Conservation (phyloP, 2,888 invertebrate genomes). For the Apamea anceps region DNA sequence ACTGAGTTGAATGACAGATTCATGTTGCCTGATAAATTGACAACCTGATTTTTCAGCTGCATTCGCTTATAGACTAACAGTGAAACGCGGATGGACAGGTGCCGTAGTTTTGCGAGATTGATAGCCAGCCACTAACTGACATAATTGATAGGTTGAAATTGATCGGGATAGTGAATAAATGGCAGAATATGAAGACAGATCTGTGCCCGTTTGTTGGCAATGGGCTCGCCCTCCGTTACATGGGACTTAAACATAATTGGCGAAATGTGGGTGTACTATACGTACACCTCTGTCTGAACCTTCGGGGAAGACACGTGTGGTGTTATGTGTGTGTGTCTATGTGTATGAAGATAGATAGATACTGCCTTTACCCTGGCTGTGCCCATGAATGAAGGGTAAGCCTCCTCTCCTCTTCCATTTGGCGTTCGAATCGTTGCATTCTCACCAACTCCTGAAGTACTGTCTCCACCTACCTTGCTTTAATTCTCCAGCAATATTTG, state of each 20-base stretch:
- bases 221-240: too few relatives aligned
- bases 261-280: too few relatives aligned
- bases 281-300: too few relatives aligned
- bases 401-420: background rate
- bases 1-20: background rate
- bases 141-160: conserved; percentile 1
- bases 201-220: background rate
- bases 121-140: background rate
- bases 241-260: too few relatives aligned
- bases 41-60: background rate
- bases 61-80: too few relatives aligned
- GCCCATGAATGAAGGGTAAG: too few relatives aligned
- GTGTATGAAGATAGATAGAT: too few relatives aligned
- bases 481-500: background rate
- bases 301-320: too few relatives aligned
- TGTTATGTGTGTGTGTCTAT: too few relatives aligned
- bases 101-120: background rate
- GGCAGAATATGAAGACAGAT: background rate
- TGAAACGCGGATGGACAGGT: background rate
- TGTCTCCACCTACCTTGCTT: background rate
- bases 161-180: background rate
- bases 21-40: background rate
- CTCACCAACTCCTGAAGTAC: background rate
- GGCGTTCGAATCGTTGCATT: too few relatives aligned
- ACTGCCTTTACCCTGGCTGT: too few relatives aligned